Evolutionary conservation across 2,113 vertebrate species (phyloP).

Genomic region (Apodemus speciosus): DNA sequence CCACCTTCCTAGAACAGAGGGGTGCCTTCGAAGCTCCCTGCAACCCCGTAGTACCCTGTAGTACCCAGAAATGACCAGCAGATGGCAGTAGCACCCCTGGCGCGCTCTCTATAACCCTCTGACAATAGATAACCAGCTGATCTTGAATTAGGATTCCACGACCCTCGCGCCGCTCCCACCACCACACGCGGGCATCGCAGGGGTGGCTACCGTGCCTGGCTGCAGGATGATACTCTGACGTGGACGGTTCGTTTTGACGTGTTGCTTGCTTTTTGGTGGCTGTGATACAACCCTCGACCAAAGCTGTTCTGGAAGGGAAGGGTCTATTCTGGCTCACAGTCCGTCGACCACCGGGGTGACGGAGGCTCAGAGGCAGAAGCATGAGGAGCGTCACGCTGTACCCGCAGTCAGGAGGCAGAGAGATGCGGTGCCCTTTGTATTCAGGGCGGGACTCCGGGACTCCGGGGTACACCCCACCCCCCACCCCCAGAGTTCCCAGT

Average conservation of each 20-base stretch:
- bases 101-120: not conserved
- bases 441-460: no score
- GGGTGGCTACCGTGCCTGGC: not conserved
- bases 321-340: not conserved
- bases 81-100: conserved; percentile 4
- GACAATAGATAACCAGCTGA: not conserved
- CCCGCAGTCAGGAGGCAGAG: not conserved
- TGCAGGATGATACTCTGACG: not conserved
- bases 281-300: not conserved
- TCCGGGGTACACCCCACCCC: no score
- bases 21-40: fast-evolving
- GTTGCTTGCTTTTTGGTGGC: not conserved
- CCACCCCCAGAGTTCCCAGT: not conserved
- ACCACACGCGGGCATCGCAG: not conserved
- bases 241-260: not conserved
- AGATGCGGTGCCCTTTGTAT: no score
- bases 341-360: fast-evolving
- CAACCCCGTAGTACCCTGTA: not conserved
- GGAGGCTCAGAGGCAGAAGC: no score
- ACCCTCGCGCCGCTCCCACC: not conserved
- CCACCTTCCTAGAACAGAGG: not conserved
- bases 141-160: not conserved
- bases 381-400: not conserved
- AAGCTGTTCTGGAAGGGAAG: not conserved
- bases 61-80: conserved; percentile 20